Percentiles rank a stretch among this genome's conserved stretches.
phyloP scores from a whole-genome alignment of 92 coral and sea anemone species.

The Epizoanthus rinbou region DNA sequence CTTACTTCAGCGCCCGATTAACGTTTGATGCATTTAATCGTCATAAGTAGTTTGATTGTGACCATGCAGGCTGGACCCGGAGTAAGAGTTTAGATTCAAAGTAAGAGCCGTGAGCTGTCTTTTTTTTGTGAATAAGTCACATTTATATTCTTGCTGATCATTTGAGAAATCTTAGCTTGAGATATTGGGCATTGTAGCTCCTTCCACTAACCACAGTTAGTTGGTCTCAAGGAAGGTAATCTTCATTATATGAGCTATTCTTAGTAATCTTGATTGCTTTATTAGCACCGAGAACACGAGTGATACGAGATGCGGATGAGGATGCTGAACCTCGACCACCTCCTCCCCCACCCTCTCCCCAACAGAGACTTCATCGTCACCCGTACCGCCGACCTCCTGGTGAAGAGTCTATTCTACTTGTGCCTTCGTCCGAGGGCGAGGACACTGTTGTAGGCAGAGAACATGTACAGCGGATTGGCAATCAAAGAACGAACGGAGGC shows the following conservation, averaged over 20 bases:
- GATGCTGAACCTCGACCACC: conserved; percentile 60
- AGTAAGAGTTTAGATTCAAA: too few relatives aligned
- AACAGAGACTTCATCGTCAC: conserved; percentile 45
- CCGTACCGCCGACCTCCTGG: conserved; percentile 59
- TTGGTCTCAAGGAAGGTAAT: not conserved
- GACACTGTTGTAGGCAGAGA: conserved; percentile 13
- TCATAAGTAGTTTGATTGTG: too few relatives aligned
- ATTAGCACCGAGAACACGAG: conserved; percentile 22
- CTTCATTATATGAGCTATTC: not conserved
- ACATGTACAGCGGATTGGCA: not conserved
- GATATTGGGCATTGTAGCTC: too few relatives aligned
- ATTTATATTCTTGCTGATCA: too few relatives aligned
- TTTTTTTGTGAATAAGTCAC: too few relatives aligned
- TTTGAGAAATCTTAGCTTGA: too few relatives aligned
- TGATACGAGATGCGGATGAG: conserved; percentile 4
- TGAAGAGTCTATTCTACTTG: conserved; percentile 67
- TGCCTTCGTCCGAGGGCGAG: conserved; percentile 69
- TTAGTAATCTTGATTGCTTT: not conserved
- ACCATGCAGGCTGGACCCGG: too few relatives aligned
- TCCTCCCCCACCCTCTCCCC: conserved; percentile 39
- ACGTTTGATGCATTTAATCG: too few relatives aligned
- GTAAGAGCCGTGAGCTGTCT: too few relatives aligned
- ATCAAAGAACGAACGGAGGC: too few relatives aligned
- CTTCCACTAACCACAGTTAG: too few relatives aligned
- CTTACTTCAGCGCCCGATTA: too few relatives aligned